Evolutionary conservation across 1,140 invertebrate species (phyloP).

Genomic region (Cotesia chilonis): DNA sequence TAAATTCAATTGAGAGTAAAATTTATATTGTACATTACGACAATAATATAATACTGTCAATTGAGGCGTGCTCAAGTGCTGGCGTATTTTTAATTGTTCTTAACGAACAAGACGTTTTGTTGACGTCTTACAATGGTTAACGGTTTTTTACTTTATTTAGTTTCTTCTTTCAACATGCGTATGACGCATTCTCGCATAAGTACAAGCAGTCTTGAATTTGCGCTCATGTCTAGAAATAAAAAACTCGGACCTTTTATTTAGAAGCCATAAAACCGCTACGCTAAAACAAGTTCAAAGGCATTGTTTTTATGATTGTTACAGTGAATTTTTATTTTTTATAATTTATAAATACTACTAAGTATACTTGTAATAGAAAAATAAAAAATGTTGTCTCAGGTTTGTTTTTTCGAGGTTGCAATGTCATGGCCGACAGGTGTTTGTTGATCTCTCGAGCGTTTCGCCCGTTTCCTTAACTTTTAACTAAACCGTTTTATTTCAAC

Average conservation of each 20-base stretch:
- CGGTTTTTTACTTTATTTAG: slow-evolving; percentile 36
- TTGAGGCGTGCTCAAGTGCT: slow-evolving; percentile 45
- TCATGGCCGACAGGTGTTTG: slow-evolving; percentile 1
- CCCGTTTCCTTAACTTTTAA: background rate
- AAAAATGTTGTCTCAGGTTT: background rate
- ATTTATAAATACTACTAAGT: background rate
- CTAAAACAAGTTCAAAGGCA: no score
- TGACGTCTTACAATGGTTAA: slow-evolving; percentile 50
- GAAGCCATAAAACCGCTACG: background rate
- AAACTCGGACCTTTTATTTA: slow-evolving; percentile 18
- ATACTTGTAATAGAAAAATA: slow-evolving; percentile 3
- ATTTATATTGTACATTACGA: background rate
- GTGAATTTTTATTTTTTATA: no score
- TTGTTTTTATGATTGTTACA: no score
- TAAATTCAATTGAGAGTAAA: slow-evolving; percentile 12
- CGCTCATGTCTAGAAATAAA: background rate
- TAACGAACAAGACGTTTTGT: slow-evolving; percentile 44
- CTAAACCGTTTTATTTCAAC: no score
- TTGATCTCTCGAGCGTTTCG: slow-evolving; percentile 15
- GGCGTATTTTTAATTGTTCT: slow-evolving; percentile 54
- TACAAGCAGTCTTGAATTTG: background rate
- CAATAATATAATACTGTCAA: slow-evolving; percentile 39
- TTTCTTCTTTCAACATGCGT: slow-evolving; percentile 11
- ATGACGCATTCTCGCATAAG: background rate
- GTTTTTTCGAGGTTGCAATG: background rate